A percentile compares a stretch with the other conserved stretches of the same genome.
phyloP scores from a whole-genome alignment of 2,888 invertebrate genomes.

The Acronicta psi region DNA sequence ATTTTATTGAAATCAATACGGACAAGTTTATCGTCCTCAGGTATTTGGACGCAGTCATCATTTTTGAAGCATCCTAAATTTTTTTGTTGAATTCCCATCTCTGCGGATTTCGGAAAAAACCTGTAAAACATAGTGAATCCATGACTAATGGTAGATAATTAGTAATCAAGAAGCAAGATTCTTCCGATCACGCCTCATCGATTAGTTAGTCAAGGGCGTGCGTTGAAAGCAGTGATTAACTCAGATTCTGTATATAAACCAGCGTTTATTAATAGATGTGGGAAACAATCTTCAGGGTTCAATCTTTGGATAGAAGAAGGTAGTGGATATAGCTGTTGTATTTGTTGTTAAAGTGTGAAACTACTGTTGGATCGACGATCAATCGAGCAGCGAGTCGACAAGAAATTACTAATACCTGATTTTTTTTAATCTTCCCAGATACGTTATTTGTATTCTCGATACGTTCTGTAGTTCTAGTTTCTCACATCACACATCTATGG shows the following conservation, averaged over 20 bases:
- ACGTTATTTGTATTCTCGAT: too few species aligned
- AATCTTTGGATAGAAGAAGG: not conserved
- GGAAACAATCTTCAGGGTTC: slow-evolving; percentile 18
- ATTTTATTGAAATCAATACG: not conserved
- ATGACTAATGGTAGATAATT: slow-evolving; percentile 74
- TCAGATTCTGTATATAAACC: slow-evolving; percentile 21
- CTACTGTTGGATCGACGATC: too few species aligned
- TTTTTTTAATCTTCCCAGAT: too few species aligned
- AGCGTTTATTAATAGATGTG: slow-evolving; percentile 29
- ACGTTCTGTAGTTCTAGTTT: too few species aligned
- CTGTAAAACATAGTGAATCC: slow-evolving; percentile 57
- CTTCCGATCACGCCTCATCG: slow-evolving; percentile 72
- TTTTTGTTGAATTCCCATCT: slow-evolving; percentile 11
- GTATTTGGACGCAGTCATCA: not conserved
- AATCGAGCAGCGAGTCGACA: too few species aligned
- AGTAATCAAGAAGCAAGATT: slow-evolving; percentile 62
- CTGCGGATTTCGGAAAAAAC: slow-evolving; percentile 31
- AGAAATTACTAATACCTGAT: too few species aligned
- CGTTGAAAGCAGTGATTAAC: slow-evolving; percentile 37
- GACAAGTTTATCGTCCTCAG: not conserved
- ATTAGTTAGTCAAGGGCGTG: slow-evolving; percentile 68
- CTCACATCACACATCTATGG: too few species aligned
- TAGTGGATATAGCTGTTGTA: not conserved
- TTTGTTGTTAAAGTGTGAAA: not conserved
- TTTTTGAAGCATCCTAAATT: not conserved